Percentiles rank a stretch among this genome's conserved stretches.
These are phyloP conservation scores for Samia ricini DNA, from an alignment of 1,140 invertebrate genomes.

Conservation along the genomic window DNA sequence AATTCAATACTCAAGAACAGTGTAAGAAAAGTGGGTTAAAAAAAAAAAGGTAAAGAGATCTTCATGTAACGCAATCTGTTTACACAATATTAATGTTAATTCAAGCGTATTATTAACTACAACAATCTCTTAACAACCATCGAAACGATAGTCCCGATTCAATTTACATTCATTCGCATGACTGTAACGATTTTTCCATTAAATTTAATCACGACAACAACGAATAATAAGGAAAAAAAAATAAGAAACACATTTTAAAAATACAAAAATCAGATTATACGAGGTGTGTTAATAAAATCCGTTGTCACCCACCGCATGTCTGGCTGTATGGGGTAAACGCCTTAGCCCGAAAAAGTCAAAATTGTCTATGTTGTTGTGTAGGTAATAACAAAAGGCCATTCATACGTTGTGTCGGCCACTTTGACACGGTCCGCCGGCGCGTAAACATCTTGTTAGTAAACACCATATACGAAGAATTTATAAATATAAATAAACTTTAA, in stretches of 20 bases:
- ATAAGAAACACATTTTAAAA: neutral
- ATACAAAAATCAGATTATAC: neutral
- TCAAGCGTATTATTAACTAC: neutral
- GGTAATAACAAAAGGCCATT: constrained; percentile 12
- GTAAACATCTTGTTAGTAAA: constrained; percentile 25
- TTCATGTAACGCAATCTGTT: neutral
- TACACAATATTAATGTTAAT: neutral
- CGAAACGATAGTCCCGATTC: constrained; percentile 2
- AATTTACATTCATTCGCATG: constrained; percentile 13
- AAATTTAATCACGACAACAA: constrained; percentile 20
- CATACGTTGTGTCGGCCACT: constrained; percentile 16
- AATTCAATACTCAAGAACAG: too few relatives aligned
- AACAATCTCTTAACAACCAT: constrained; percentile 7
- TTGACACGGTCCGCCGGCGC: constrained; percentile 17
- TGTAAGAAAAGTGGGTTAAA: too few relatives aligned
- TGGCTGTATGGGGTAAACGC: constrained; percentile 11
- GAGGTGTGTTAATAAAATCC: constrained; percentile 5
- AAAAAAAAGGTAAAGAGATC: too few relatives aligned
- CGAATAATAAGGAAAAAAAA: neutral
- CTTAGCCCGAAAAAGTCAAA: constrained; percentile 26
- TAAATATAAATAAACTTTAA: constrained; percentile 24
- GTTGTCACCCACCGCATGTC: constrained; percentile 13
- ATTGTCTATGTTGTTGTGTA: constrained; percentile 23
- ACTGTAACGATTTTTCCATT: constrained; percentile 16
- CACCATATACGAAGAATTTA: constrained; percentile 23